These are phyloP conservation scores for Streptopelia turtur DNA, from an alignment of 2,797 vertebrate genomes.

Conservation along the genomic window DNA sequence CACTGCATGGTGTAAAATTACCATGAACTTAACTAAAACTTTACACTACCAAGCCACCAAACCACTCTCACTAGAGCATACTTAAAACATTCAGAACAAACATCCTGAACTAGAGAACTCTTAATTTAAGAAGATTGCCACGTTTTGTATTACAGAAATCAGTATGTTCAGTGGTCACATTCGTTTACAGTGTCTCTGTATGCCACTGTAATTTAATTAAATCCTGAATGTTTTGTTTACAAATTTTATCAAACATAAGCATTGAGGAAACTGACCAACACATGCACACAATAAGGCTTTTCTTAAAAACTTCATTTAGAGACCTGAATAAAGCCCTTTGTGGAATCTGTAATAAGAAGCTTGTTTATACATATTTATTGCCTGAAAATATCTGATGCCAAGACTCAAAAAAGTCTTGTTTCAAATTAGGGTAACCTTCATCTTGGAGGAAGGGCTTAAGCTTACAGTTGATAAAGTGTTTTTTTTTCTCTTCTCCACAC, in stretches of 20 bases:
- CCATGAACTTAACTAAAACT: background rate
- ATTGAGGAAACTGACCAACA: background rate
- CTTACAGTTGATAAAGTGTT: background rate
- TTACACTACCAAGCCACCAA: background rate
- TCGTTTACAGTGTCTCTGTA: background rate
- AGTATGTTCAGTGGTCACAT: background rate
- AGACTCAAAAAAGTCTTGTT: background rate
- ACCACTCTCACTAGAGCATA: background rate
- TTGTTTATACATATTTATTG: conserved; percentile 32
- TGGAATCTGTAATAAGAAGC: background rate
- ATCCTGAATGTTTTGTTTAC: background rate
- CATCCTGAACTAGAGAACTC: background rate
- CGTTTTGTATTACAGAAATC: background rate
- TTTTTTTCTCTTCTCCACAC: conserved; percentile 8
- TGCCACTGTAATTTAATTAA: background rate
- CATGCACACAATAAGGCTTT: background rate
- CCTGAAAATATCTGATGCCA: background rate
- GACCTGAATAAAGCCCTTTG: background rate
- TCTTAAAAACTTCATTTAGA: background rate
- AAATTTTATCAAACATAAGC: background rate
- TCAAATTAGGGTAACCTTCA: background rate
- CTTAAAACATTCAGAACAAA: background rate
- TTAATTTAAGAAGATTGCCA: background rate
- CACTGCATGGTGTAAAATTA: background rate
- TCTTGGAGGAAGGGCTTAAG: background rate